These are phyloP conservation scores for Melieria omissa DNA, from an alignment of 2,888 invertebrate genomes.

Conservation along the genomic window DNA sequence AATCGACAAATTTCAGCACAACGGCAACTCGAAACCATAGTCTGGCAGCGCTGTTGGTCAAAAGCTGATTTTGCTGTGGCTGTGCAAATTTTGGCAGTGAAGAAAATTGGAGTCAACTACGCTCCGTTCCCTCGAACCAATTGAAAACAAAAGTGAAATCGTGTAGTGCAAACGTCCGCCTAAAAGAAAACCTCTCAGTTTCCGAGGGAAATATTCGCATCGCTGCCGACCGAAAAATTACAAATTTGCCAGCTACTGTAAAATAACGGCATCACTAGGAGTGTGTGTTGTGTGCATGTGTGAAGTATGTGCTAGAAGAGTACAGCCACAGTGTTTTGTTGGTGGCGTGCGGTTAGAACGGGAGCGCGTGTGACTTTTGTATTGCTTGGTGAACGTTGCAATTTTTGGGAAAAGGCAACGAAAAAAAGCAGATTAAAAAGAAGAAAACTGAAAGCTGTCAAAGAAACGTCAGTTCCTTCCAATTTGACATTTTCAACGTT, in stretches of 20 bases:
- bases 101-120: too few relatives aligned
- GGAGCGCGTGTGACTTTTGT: background rate
- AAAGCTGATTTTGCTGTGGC: constrained; percentile 11
- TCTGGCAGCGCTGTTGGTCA: background rate
- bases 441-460: constrained; percentile 12
- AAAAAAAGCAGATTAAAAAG: constrained; percentile 15
- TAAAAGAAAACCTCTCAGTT: too few relatives aligned
- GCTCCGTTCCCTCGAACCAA: too few relatives aligned
- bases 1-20: too few relatives aligned
- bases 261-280: too few relatives aligned
- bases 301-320: background rate
- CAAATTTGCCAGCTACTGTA: too few relatives aligned
- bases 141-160: too few relatives aligned
- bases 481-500: constrained; percentile 34
- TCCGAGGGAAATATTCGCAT: too few relatives aligned
- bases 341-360: constrained; percentile 5
- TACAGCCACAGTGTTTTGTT: background rate
- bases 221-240: too few relatives aligned
- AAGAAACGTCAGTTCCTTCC: constrained; percentile 18
- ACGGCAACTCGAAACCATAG: too few relatives aligned
- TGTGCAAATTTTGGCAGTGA: background rate
- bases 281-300: background rate
- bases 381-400: constrained; percentile 22
- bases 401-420: constrained; percentile 15
- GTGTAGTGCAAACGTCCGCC: too few relatives aligned